Base-by-base conservation (phyloP, 35 echinoderm and acorn worm genomes). In the Apostichopus californicus region DNA sequence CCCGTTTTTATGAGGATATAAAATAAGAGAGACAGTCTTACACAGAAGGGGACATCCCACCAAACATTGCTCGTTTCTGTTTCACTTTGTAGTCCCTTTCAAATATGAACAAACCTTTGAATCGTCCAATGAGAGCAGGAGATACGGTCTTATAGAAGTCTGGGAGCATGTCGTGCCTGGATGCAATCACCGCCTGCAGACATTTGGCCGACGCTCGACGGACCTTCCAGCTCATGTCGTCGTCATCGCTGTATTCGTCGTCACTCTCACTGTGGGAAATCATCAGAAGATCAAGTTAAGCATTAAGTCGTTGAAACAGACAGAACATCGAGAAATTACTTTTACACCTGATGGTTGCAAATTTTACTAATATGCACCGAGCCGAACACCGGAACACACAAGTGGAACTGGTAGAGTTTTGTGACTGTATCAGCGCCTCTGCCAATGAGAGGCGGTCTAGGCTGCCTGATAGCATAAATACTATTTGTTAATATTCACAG, bases 141-240 rank as follows among this genome's bases (percentile, higher is more conserved):
- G 96, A 98, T 13, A 98, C 96, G 0, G 94, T 92, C 55, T 77
- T 90, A 87, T 98, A 98, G 90, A 98, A 98, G 25, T 98, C 96
- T 80, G 91, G 88, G 60, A 98, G 65, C 96, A 98, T 98, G 23
- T 98, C 96, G 63, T 95, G 94, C 59, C 96, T 86, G 52, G 94
- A 96, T 59, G 89, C 96, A 26, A 98, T 92, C 26, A 96, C 92
- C 7, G 96, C 96, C 63, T 98, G 92, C 18, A 98, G 90, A 78
- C 96, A 98, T 87, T 98, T 98, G 0, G 96, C 96, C 55, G 96
- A 95, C 68, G 96, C 92, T 25, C 96, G 90, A 9, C 96, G 92
- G 7, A 98, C 96, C 90, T 98, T 98, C 96, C 96, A 98, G 78
- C 94, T 95, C 96, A 98, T 98, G 72, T 98, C 96, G 89, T 98